These are phyloP conservation scores for Seriola quinqueradiata DNA, from an alignment of 2,113 vertebrate genomes.

Conservation along the genomic window DNA sequence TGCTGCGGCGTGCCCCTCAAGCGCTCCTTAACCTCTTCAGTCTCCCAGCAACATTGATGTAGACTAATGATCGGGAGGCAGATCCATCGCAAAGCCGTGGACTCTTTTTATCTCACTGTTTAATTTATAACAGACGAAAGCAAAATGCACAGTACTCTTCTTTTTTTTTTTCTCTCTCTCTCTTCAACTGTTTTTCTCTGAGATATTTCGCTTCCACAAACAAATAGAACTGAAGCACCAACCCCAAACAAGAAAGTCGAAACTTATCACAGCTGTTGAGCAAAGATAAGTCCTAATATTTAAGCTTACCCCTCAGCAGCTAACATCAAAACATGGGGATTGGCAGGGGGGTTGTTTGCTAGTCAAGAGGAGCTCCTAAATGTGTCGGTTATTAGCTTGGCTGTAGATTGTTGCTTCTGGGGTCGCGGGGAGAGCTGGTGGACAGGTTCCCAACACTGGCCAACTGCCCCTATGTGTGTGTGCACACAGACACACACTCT, in stretches of 20 bases:
- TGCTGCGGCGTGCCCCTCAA: constrained; percentile 60
- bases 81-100: constrained; percentile 52
- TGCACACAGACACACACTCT: constrained; percentile 25
- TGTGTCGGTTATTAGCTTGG: constrained; percentile 71
- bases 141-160: constrained; percentile 21
- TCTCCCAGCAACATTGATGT: constrained; percentile 78
- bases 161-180: background rate
- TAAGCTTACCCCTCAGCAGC: constrained; percentile 78
- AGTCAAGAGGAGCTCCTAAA: constrained; percentile 67
- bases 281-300: constrained; percentile 78
- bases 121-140: constrained; percentile 58
- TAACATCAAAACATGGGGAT: constrained; percentile 75
- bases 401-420: constrained; percentile 70
- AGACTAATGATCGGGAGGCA: constrained; percentile 77
- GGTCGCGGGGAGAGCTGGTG: constrained; percentile 70
- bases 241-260: constrained; percentile 65
- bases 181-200: constrained; percentile 24
- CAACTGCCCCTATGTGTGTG: constrained; percentile 30
- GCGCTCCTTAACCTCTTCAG: constrained; percentile 77
- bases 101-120: constrained; percentile 60
- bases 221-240: constrained; percentile 63
- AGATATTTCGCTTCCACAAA: constrained; percentile 63
- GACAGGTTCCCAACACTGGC: constrained; percentile 72
- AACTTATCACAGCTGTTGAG: constrained; percentile 75
- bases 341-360: constrained; percentile 62